Percentiles rank a stretch among this genome's conserved stretches.
Conservation (phyloP, 2,797 vertebrate species). For the Labroides dimidiatus region DNA sequence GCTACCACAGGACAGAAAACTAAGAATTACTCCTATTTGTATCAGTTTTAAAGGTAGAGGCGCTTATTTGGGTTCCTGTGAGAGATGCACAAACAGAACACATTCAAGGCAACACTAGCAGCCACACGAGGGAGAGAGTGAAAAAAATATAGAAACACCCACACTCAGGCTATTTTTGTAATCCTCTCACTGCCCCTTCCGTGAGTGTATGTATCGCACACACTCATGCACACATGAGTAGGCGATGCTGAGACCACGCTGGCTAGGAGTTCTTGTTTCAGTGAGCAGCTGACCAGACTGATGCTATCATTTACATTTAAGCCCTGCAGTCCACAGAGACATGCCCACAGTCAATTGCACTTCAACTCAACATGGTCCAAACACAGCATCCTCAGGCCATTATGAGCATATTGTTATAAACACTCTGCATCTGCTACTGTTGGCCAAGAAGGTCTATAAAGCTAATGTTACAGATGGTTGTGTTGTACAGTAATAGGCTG, state of each 20-base stretch:
- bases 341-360: conserved; percentile 33
- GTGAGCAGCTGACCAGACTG: conserved; percentile 70
- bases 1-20: conserved; percentile 15
- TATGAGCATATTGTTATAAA: conserved; percentile 68
- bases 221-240: conserved; percentile 51
- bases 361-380: conserved; percentile 52
- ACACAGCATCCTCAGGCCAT: conserved; percentile 56
- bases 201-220: conserved; percentile 49
- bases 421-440: conserved; percentile 65
- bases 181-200: conserved; percentile 53
- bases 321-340: conserved; percentile 51
- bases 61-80: conserved; percentile 26
- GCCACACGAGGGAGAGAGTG: conserved; percentile 19
- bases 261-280: conserved; percentile 53
- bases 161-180: conserved; percentile 65
- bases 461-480: conserved; percentile 76
- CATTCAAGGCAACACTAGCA: conserved; percentile 29
- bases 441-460: conserved; percentile 58
- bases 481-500: conserved; percentile 66
- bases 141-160: conserved; percentile 63
- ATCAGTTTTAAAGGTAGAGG: conserved; percentile 9
- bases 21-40: conserved; percentile 13
- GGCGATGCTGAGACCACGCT: conserved; percentile 46
- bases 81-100: conserved; percentile 32
- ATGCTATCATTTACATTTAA: conserved; percentile 66